phyloP scores from a whole-genome alignment of 2,888 invertebrate species.

The Exocentrus adspersus region DNA sequence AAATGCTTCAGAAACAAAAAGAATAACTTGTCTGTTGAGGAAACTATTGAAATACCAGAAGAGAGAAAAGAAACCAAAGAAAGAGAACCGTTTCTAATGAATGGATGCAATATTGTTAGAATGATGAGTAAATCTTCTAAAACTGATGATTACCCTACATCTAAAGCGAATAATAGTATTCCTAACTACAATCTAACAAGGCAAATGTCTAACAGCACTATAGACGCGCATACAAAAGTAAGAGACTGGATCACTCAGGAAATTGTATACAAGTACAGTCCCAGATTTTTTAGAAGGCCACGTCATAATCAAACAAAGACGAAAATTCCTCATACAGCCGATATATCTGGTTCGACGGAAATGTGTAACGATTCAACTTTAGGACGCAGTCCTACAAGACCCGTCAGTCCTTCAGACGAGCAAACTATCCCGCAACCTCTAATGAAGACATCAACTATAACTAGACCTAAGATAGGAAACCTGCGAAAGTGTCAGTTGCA shows the following conservation, averaged over 20 bases:
- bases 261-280: slow-evolving; percentile 77
- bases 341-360: slow-evolving; percentile 44
- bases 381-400: slow-evolving; percentile 59
- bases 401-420: slow-evolving; percentile 56
- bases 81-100: slow-evolving; percentile 62
- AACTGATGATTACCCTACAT: slow-evolving; percentile 67
- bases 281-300: slow-evolving; percentile 68
- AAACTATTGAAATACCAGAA: slow-evolving; percentile 59
- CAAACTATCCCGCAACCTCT: slow-evolving; percentile 40
- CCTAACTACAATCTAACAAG: slow-evolving; percentile 74
- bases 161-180: slow-evolving; percentile 67
- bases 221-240: slow-evolving; percentile 88
- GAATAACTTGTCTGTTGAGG: slow-evolving; percentile 65
- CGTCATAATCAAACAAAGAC: slow-evolving; percentile 53
- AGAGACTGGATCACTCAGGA: slow-evolving; percentile 87
- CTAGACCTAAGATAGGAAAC: slow-evolving; percentile 59
- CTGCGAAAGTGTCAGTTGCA: slow-evolving; percentile 79
- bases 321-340: slow-evolving; percentile 48
- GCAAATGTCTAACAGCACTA: slow-evolving; percentile 81
- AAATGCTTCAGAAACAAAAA: slow-evolving; percentile 70
- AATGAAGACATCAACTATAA: slow-evolving; percentile 52
- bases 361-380: slow-evolving; percentile 54
- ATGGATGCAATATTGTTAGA: slow-evolving; percentile 70
- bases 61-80: slow-evolving; percentile 56
- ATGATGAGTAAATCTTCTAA: slow-evolving; percentile 66